These are phyloP conservation scores for Margarornis squamiger DNA, from an alignment of 2,797 vertebrate genomes.

Conservation along the genomic window DNA sequence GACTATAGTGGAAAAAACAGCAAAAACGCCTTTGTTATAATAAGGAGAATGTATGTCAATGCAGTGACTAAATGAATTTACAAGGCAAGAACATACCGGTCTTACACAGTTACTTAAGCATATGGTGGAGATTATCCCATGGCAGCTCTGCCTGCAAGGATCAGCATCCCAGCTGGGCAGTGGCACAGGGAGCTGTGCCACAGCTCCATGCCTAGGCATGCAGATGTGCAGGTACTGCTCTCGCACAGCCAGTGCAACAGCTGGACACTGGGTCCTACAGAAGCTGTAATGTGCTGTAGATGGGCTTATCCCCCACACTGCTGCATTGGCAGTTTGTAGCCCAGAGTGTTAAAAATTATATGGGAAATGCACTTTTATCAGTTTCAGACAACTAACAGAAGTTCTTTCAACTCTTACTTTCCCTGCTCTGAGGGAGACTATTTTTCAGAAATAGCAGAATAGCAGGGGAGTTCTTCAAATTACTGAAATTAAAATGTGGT, in stretches of 20 bases:
- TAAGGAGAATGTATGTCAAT: not conserved
- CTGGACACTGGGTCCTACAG: rapidly evolving
- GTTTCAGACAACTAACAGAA: not conserved
- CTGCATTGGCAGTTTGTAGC: not conserved
- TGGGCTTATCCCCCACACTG: not conserved
- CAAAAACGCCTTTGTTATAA: not conserved
- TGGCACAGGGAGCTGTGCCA: not conserved
- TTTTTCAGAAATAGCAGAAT: not conserved
- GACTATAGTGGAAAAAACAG: not conserved
- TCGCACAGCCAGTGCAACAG: too few relatives aligned
- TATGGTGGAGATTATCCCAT: not conserved
- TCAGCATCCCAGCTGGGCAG: not conserved
- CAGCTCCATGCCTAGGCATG: not conserved
- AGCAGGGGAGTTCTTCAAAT: not conserved
- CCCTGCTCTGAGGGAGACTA: not conserved
- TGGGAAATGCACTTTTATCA: not conserved
- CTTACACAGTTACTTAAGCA: not conserved
- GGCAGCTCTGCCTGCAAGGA: not conserved
- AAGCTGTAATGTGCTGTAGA: not conserved
- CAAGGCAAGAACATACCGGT: rapidly evolving
- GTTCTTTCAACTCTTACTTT: not conserved
- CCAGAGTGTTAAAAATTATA: not conserved
- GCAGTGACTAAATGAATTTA: not conserved
- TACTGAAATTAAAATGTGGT: not conserved
- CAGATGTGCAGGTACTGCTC: not conserved